Evolutionary conservation across 2,888 invertebrate species (phyloP).

Genomic region (Amblyteles armatorius): DNA sequence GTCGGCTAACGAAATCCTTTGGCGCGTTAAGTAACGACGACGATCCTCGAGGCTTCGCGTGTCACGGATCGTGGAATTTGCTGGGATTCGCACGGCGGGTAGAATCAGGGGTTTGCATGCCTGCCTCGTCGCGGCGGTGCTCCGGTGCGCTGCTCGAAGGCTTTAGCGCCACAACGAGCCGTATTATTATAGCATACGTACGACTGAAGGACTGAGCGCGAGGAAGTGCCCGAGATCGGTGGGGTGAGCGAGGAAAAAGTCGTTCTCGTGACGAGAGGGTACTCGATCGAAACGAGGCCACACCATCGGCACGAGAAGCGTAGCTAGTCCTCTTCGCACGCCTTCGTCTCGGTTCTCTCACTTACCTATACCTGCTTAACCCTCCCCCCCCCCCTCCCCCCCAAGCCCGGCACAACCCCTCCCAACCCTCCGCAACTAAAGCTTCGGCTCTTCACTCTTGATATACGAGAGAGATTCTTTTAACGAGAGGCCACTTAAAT

Average conservation of each 20-base stretch:
- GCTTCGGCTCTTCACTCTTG: slow-evolving; percentile 51
- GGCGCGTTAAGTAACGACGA: slow-evolving; percentile 24
- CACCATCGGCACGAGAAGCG: slow-evolving; percentile 58
- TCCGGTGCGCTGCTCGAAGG: background rate
- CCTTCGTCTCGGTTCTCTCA: background rate
- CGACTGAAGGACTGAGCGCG: slow-evolving; percentile 10
- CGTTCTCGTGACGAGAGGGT: slow-evolving; percentile 65
- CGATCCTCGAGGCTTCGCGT: slow-evolving; percentile 47
- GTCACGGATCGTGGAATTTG: slow-evolving; percentile 61
- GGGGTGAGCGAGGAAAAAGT: slow-evolving; percentile 53
- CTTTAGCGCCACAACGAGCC: background rate
- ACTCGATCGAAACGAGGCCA: slow-evolving; percentile 67
- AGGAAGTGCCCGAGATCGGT: slow-evolving; percentile 59
- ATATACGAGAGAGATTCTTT: slow-evolving; percentile 58
- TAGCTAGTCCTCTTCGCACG: slow-evolving; percentile 24
- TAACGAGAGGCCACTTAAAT: slow-evolving; percentile 56
- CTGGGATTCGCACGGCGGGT: slow-evolving; percentile 59
- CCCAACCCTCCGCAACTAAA: slow-evolving; percentile 23
- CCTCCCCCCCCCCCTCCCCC: background rate
- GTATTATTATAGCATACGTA: background rate
- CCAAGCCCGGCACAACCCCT: background rate
- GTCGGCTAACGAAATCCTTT: slow-evolving; percentile 17
- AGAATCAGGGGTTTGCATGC: slow-evolving; percentile 49
- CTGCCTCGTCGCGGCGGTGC: background rate
- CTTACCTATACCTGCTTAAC: background rate